Conservation (phyloP, 2,797 vertebrate genomes). For the Bovichtus variegatus region DNA sequence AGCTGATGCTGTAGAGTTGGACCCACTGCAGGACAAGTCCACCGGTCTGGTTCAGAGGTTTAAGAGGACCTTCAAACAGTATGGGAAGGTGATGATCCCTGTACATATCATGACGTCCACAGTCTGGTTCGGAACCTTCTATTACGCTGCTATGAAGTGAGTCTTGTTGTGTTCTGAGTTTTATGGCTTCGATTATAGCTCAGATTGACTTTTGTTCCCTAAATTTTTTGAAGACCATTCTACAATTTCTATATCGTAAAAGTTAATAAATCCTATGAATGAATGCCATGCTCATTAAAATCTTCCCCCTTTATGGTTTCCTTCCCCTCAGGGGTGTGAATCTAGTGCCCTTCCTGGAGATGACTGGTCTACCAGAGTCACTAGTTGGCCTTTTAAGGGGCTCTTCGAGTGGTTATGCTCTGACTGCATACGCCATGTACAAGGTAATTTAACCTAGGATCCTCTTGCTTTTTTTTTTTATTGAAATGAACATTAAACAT, state of each 20-base stretch:
- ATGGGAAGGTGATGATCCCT: constrained; percentile 97
- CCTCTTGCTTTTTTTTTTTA: background rate
- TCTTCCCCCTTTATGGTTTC: background rate
- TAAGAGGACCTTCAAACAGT: constrained; percentile 96
- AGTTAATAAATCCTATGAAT: background rate
- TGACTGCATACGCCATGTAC: constrained; percentile 97
- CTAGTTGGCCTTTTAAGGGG: constrained; percentile 91
- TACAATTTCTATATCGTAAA: background rate
- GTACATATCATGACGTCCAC: constrained; percentile 94
- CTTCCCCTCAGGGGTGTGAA: constrained; percentile 90
- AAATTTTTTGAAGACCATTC: background rate
- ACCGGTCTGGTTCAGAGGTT: constrained; percentile 93
- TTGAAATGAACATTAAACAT: background rate
- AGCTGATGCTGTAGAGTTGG: constrained; percentile 77
- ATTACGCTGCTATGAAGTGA: constrained; percentile 98
- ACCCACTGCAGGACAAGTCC: constrained; percentile 95
- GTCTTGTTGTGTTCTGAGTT: constrained; percentile 62
- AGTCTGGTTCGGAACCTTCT: constrained; percentile 96
- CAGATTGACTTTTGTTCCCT: background rate
- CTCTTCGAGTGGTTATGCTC: constrained; percentile 93
- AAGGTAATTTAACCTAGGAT: constrained; percentile 87
- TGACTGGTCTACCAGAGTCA: constrained; percentile 91
- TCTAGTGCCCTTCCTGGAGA: constrained; percentile 94
- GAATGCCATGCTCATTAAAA: background rate
- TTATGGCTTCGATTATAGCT: background rate